These are phyloP conservation scores for Tribolium castaneum DNA, from an alignment of 1,140 invertebrate genomes.

Conservation along the genomic window DNA sequence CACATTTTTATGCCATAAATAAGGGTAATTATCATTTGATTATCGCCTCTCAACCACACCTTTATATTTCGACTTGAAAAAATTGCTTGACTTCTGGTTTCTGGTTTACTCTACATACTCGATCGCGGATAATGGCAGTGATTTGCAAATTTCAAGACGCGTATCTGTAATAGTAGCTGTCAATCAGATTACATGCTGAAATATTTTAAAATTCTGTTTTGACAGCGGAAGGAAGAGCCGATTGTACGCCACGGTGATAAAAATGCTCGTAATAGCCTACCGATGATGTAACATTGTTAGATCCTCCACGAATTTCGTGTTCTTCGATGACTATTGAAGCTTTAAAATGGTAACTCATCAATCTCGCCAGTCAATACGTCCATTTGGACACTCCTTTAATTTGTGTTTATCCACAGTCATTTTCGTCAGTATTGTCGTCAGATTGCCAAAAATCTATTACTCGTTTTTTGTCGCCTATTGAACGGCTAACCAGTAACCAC, in stretches of 20 bases:
- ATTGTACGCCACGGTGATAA: neutral
- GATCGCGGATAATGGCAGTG: too few relatives aligned
- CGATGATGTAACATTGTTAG: slow-evolving; percentile 30
- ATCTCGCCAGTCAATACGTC: slow-evolving; percentile 37
- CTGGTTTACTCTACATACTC: too few relatives aligned
- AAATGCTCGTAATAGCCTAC: neutral
- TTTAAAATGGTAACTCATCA: slow-evolving; percentile 36
- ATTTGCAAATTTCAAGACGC: too few relatives aligned
- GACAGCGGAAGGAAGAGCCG: slow-evolving; percentile 11
- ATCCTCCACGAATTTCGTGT: slow-evolving; percentile 36
- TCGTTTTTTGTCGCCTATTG: neutral
- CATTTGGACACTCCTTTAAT: slow-evolving; percentile 11
- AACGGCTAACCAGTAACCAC: slow-evolving; percentile 1
- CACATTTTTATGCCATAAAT: neutral
- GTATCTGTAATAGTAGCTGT: too few relatives aligned
- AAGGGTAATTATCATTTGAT: slow-evolving; percentile 12
- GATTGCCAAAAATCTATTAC: slow-evolving; percentile 27
- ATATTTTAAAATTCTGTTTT: neutral
- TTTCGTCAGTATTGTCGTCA: slow-evolving; percentile 27
- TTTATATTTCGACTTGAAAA: neutral
- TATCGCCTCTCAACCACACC: neutral
- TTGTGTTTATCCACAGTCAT: slow-evolving; percentile 21
- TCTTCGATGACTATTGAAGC: slow-evolving; percentile 23
- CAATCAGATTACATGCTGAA: neutral
- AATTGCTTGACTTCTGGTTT: too few relatives aligned